Base-by-base conservation (phyloP, 92 coral and sea anemone genomes). In the Phenganax stokvisi region DNA sequence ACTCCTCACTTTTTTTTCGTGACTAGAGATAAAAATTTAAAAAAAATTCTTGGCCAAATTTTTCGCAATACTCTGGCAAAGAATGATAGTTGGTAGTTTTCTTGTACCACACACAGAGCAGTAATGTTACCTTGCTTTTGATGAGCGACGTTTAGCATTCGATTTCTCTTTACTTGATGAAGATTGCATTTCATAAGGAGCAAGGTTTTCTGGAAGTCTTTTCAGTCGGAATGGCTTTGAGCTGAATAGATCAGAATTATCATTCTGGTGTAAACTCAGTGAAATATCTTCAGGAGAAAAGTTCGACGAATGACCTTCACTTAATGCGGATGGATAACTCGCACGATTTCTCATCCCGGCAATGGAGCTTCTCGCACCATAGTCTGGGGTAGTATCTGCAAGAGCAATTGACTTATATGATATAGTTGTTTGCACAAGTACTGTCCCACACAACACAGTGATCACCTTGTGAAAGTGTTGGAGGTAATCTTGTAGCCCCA, bases 221-320 rank as follows among this genome's bases (percentile, higher is more conserved):
- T 53, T 79, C 27, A 79, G 37, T 51, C 63, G 73, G 55, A 79
- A 79, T 51, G 83, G 83, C 30, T 79, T 79, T 8, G 74, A 63
- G 55, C 53, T 51, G n/a, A 63, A 79, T n/a, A 76, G 6, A 30
- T 76, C 81, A 16, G 74, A 13, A 57, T 65, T 79, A 3, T 10
- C 27, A 7, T 9, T 20, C 56, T 0, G 51, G 3, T 20, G 63
- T 52, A 47, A 13, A 17, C 25, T 62, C 72, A 7, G 51, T 16
- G 37, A 31, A 51, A 53, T 52, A 12, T 79, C 73, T 37, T 9
- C 77, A 3, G 29, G 61, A 51, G 74, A 60, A 53, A 64, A 63
- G 27, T 1, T 56, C 10, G 73, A 54, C 31, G 56, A 59, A 27
- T 31, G 83, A 79, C 15, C 62, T 11, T 60, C 69, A 12, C 74